Base-by-base conservation (phyloP, 2,888 invertebrate species). In the Chymomyza fuscimana region DNA sequence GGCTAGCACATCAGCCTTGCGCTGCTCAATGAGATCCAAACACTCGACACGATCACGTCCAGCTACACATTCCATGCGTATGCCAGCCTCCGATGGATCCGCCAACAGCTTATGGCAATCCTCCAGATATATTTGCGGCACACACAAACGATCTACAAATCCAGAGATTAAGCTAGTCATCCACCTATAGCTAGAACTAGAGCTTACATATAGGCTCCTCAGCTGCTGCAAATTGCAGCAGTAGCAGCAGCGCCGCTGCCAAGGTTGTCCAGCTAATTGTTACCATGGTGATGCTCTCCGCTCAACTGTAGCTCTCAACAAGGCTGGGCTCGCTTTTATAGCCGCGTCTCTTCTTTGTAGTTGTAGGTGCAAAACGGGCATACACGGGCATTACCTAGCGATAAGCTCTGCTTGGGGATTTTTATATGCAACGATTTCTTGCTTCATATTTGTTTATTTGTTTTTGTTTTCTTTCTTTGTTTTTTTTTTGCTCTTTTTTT, bases 1-100 rank as follows among this genome's bases (percentile, higher is more conserved):
- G 7, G 95, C 95, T 32, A 96, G 94, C 68, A 97, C 93, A 90
- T 98, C 97, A 0, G 97, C 97, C 87, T 95, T 94, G 29, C 95
- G 94, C 78, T 94, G 93, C 75, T 95, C 95, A 9, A 98, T 95
- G 90, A 94, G 94, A 72, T 94, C 93, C 83, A 97, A 93, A 87
- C 97, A 98, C 46, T 91, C 90, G 63, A 91, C 82, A 3, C 96
- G 94, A 92, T 96, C 96, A 82, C 96, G 93, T 0, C 95, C 96
- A 1, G 95, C 91, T 15, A 96, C 92, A 91, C 96, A 96, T 75
- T 94, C 92, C 95, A 96, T 96, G 16, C 81, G 85, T 22, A 91
- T 91, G 67, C 92, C 91, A 63, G 91, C 91, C 74, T 92, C 90
- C 25, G 92, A 92, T 25, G 92, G 91, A 82, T 92, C 92, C 70